These are phyloP conservation scores for Promerops cafer DNA, from an alignment of 2,113 vertebrate genomes.

Conservation along the genomic window DNA sequence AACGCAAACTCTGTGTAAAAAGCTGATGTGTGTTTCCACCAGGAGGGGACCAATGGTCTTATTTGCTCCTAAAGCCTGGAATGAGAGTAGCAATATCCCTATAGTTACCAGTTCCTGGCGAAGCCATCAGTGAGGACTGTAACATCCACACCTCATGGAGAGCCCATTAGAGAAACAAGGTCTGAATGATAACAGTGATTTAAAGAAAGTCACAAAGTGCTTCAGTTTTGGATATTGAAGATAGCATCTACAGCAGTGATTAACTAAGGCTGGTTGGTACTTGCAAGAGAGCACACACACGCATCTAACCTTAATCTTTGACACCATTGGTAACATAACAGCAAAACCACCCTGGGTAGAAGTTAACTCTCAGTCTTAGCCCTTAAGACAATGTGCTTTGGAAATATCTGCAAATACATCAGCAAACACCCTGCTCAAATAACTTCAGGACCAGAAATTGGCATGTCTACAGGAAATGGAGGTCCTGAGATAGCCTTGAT, in stretches of 20 bases:
- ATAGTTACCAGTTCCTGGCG: not conserved
- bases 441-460: not conserved
- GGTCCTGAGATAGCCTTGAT: not conserved
- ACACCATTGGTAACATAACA: not conserved
- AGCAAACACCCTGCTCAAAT: not conserved
- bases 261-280: not conserved
- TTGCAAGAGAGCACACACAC: not conserved
- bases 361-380: not conserved
- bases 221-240: not conserved
- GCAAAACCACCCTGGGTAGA: not conserved
- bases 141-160: not conserved
- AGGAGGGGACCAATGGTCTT: not conserved
- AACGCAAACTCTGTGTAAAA: not conserved
- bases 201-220: not conserved
- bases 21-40: not conserved
- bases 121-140: not conserved
- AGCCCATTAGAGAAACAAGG: not conserved
- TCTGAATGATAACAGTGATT: not conserved
- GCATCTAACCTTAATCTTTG: not conserved
- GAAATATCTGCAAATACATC: not conserved
- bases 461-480: not conserved
- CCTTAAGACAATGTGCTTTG: not conserved
- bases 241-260: not conserved
- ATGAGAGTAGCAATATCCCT: not conserved
- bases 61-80: not conserved